Evolutionary conservation across 2,888 invertebrate species (phyloP), one percentile per base, ranked within the genome.

Genomic region (Brenthis ino): DNA sequence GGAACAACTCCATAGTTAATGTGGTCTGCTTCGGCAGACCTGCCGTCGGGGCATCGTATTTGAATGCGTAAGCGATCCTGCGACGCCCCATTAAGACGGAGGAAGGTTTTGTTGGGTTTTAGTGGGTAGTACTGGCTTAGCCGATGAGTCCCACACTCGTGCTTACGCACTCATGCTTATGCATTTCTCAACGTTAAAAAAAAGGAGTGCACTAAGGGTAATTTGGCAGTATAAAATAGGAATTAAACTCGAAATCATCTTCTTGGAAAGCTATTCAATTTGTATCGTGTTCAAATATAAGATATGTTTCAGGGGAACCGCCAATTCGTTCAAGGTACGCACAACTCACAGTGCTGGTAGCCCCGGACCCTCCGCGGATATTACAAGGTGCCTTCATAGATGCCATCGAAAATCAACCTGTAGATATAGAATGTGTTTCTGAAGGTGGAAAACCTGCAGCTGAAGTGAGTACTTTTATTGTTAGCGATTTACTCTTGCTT

Each of bases 401-500:
- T 67, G 97, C 98, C n/a, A 96, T 97, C 0, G 98, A 98, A 86
- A 98, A 98, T 84, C 94, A 96, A 61, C 97, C 97, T 82, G 96
- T 98, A 55, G 96, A 97, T 81, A 93, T 99, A 77, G 98, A 98
- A 80, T 99, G 99, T 86, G 94, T 96, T 58, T 98, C 98, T 71
- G 94, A 95, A 77, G 98, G 97, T 33, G 99, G 99, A 55, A 98
- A 98, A 85, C 99, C 99, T 4, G 96, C 98, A 0, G 97, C 99
- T 56, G 97, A 98, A 94, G 97, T 96, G 73, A 77, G 72, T 67
- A 6, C 14, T 6, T 12, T 14, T 33, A 33, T 28, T 55, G 4
- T n/a, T 20, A 53, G 4, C 28, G 28, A 28, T 28, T 4, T 28
- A 28, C 28, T 28, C 28, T 28, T 5, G 28, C 28, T 28, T 28